Evolutionary conservation across 2,888 invertebrate genomes (phyloP).

Genomic region (Drosophila sordidula): DNA sequence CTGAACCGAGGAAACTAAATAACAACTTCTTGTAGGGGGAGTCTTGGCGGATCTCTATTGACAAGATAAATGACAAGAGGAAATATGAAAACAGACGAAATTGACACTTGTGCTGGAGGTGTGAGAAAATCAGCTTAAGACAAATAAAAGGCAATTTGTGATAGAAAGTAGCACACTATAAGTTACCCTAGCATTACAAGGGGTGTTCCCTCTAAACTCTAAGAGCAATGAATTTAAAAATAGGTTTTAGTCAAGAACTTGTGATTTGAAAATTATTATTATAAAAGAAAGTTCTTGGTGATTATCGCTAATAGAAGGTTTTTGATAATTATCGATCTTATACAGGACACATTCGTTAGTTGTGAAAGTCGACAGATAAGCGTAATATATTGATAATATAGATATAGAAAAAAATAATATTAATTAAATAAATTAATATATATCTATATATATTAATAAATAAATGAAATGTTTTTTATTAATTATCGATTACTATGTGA

Average conservation of each 20-base stretch:
- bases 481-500: no score
- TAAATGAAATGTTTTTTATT: no score
- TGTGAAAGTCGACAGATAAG: not conserved
- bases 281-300: not conserved
- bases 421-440: not conserved
- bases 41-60: slow-evolving; percentile 31
- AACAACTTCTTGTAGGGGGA: slow-evolving; percentile 18
- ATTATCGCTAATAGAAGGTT: not conserved
- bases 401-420: no score
- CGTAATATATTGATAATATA: not conserved
- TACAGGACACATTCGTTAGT: not conserved
- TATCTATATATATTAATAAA: not conserved
- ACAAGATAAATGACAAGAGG: slow-evolving; percentile 68
- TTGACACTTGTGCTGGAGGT: slow-evolving; percentile 44
- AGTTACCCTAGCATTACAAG: slow-evolving; percentile 15
- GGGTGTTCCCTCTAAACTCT: not conserved
- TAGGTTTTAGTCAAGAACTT: no score
- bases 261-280: no score
- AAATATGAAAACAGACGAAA: slow-evolving; percentile 47
- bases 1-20: slow-evolving; percentile 27
- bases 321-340: not conserved
- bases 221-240: no score
- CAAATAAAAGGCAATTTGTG: not conserved
- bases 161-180: not conserved
- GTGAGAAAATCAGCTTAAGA: slow-evolving; percentile 34